Evolutionary conservation across 2,888 invertebrate genomes (phyloP).

Genomic region (Embidobia sp.): DNA sequence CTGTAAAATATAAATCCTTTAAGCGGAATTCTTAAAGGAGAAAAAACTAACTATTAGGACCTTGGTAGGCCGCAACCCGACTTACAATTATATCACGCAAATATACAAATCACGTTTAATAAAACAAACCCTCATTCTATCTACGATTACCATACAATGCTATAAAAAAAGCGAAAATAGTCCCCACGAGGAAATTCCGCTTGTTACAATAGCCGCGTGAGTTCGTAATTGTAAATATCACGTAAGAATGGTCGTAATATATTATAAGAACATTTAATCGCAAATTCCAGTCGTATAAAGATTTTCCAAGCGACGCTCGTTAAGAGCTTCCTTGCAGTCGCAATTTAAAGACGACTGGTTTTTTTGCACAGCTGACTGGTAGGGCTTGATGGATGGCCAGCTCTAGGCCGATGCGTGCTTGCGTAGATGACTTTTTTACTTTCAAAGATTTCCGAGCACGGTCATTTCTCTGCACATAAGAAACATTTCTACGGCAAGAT

Average conservation of each 20-base stretch:
- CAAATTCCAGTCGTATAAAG: constrained; percentile 41
- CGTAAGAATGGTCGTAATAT: constrained; percentile 55
- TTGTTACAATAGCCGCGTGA: constrained; percentile 37
- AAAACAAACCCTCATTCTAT: constrained; percentile 41
- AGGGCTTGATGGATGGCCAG: constrained; percentile 57
- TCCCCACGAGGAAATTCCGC: constrained; percentile 46
- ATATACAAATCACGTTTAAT: constrained; percentile 55
- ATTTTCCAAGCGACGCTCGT: constrained; percentile 55
- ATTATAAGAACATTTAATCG: constrained; percentile 51
- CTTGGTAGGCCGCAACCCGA: constrained; percentile 38
- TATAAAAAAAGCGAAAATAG: constrained; percentile 9
- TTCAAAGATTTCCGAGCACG: constrained; percentile 48
- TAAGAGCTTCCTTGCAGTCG: constrained; percentile 43
- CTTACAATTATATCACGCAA: constrained; percentile 56
- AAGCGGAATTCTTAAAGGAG: neutral
- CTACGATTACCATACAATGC: constrained; percentile 52
- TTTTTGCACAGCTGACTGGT: constrained; percentile 49
- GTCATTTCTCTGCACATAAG: constrained; percentile 37
- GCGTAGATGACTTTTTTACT: constrained; percentile 54
- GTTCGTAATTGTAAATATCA: constrained; percentile 49
- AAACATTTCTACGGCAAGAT: constrained; percentile 46
- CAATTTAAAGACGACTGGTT: constrained; percentile 49
- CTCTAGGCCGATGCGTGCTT: constrained; percentile 42
- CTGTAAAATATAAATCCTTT: constrained; percentile 3
- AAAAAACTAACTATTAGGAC: constrained; percentile 23